These are phyloP conservation scores for Lethenteron reissneri DNA, from an alignment of 2,113 vertebrate genomes.

Conservation along the genomic window DNA sequence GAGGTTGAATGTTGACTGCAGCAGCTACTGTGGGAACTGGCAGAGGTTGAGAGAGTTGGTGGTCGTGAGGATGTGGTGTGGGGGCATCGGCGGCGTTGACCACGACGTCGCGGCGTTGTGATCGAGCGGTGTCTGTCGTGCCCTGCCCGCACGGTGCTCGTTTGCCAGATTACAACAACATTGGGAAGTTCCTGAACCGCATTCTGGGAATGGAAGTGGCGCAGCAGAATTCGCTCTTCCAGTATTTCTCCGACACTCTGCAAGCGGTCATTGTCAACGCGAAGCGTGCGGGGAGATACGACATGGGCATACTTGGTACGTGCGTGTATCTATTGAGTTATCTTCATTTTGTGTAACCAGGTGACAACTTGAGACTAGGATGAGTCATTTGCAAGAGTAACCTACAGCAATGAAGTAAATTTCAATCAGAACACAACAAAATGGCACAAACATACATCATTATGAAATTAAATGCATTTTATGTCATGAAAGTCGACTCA, in stretches of 20 bases:
- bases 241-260: constrained; percentile 86
- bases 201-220: constrained; percentile 95
- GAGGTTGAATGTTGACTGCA: too few species aligned
- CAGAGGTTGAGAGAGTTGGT: too few species aligned
- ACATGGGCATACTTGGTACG: constrained; percentile 93
- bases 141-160: background rate
- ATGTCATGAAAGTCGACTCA: too few species aligned
- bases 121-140: background rate
- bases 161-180: constrained; percentile 82
- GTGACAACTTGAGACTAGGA: too few species aligned
- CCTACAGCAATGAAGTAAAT: too few species aligned
- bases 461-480: too few species aligned
- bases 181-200: constrained; percentile 87
- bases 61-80: too few species aligned
- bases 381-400: too few species aligned
- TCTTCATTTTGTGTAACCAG: background rate
- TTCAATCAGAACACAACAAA: too few species aligned
- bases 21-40: too few species aligned
- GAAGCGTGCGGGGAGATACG: constrained; percentile 82
- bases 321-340: background rate
- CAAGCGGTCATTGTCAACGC: constrained; percentile 82
- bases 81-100: too few species aligned
- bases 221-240: constrained; percentile 86
- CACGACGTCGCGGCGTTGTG: background rate
- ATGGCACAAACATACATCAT: too few species aligned